These are phyloP conservation scores for Hozukius guyotensis DNA, from an alignment of 2,797 vertebrate species.

Conservation along the genomic window DNA sequence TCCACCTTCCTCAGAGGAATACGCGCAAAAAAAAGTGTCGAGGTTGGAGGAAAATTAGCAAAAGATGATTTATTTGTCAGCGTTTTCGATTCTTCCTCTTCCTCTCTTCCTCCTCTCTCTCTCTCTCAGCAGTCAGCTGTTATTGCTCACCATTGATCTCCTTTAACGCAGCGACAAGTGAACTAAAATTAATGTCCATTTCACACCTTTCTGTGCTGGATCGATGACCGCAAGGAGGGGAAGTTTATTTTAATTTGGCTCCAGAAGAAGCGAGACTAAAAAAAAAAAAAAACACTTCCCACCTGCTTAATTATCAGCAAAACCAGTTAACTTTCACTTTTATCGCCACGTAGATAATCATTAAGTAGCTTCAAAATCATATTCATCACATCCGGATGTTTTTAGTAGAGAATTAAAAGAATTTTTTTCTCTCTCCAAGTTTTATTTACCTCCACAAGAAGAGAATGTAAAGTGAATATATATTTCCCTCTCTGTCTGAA, in stretches of 20 bases:
- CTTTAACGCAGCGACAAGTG: constrained; percentile 95
- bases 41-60: constrained; percentile 86
- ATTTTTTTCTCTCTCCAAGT: not conserved
- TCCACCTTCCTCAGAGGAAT: constrained; percentile 25
- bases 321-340: constrained; percentile 5
- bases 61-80: constrained; percentile 97
- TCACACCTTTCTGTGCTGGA: constrained; percentile 84
- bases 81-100: constrained; percentile 83
- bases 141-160: constrained; percentile 97
- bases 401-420: not conserved
- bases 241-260: constrained; percentile 96
- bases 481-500: not conserved
- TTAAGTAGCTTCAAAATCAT: not conserved
- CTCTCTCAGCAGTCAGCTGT: constrained; percentile 93
- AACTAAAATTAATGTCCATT: constrained; percentile 99
- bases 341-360: not conserved
- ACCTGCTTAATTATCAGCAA: constrained; percentile 24
- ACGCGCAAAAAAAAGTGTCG: constrained; percentile 39
- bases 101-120: not conserved
- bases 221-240: constrained; percentile 86
- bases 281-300: not conserved
- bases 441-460: not conserved
- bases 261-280: constrained; percentile 63
- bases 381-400: not conserved
- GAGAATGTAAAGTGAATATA: too few relatives aligned